Evolutionary conservation across 2,113 vertebrate species (phyloP).

Genomic region (Albula goreensis): DNA sequence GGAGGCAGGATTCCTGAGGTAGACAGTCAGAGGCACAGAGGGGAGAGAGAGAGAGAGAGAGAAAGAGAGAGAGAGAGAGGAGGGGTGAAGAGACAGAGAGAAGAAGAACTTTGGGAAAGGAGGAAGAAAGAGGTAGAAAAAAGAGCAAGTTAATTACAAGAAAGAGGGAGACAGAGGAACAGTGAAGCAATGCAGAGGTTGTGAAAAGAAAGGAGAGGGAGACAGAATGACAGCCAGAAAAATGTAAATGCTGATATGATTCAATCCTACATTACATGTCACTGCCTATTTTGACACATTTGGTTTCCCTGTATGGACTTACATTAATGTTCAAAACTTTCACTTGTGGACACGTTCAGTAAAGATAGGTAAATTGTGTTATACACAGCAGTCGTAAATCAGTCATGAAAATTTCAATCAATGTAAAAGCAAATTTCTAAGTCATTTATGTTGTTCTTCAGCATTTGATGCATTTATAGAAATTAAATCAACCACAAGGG

Average conservation of each 20-base stretch:
- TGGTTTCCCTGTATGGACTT: not conserved
- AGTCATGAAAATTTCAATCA: too few relatives aligned
- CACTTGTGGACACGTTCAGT: not conserved
- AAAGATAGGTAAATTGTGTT: too few relatives aligned
- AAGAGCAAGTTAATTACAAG: not conserved
- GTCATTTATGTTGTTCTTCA: too few relatives aligned
- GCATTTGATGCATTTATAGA: not conserved
- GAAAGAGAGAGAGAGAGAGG: not conserved
- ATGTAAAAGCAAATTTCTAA: not conserved
- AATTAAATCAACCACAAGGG: too few relatives aligned
- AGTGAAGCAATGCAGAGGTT: not conserved
- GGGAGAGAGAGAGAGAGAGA: constrained; percentile 39
- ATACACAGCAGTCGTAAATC: too few relatives aligned
- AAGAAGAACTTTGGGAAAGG: constrained; percentile 25
- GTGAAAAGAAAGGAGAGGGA: not conserved
- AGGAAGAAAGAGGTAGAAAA: not conserved
- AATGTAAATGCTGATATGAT: not conserved
- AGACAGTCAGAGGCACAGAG: constrained; percentile 46
- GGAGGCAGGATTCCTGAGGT: constrained; percentile 65
- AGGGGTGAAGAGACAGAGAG: constrained; percentile 31
- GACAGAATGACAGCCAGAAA: not conserved
- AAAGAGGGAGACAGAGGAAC: not conserved
- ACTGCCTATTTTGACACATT: not conserved
- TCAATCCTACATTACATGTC: not conserved
- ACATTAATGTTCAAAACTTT: not conserved